These are phyloP conservation scores for Amniataba percoides DNA, from an alignment of 2,797 vertebrate genomes.

Conservation along the genomic window DNA sequence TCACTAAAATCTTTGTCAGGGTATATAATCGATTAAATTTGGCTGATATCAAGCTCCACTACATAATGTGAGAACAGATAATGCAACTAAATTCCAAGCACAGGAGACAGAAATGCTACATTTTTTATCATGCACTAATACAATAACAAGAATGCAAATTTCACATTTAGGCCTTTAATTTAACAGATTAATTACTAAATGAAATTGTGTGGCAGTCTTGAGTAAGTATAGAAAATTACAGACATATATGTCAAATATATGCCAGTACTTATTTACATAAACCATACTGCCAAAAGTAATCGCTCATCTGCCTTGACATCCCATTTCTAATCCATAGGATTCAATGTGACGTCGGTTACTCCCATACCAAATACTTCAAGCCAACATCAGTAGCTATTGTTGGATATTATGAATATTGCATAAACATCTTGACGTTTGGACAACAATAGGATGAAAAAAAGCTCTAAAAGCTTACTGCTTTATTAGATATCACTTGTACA, in stretches of 20 bases:
- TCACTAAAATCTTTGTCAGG: neutral
- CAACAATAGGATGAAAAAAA: neutral
- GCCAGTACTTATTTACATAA: neutral
- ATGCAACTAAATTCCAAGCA: neutral
- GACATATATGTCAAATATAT: neutral
- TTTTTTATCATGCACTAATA: neutral
- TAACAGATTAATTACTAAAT: neutral
- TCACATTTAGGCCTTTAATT: neutral
- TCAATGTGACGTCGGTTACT: too few species aligned
- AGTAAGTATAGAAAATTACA: neutral
- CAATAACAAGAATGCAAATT: neutral
- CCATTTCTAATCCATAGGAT: too few species aligned
- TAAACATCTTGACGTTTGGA: neutral
- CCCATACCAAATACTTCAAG: neutral
- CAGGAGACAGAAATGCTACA: neutral
- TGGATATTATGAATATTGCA: neutral
- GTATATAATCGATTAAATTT: neutral
- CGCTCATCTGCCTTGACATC: too few species aligned
- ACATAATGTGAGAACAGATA: neutral
- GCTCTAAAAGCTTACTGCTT: slow-evolving; percentile 13
- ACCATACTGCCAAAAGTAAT: too few species aligned
- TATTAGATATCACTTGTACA: slow-evolving; percentile 28
- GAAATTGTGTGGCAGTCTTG: neutral
- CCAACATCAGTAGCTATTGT: slow-evolving; percentile 9
- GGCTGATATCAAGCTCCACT: neutral